Evolutionary conservation across 2,888 invertebrate genomes (phyloP).

Genomic region (Orthonychiurus folsomi): DNA sequence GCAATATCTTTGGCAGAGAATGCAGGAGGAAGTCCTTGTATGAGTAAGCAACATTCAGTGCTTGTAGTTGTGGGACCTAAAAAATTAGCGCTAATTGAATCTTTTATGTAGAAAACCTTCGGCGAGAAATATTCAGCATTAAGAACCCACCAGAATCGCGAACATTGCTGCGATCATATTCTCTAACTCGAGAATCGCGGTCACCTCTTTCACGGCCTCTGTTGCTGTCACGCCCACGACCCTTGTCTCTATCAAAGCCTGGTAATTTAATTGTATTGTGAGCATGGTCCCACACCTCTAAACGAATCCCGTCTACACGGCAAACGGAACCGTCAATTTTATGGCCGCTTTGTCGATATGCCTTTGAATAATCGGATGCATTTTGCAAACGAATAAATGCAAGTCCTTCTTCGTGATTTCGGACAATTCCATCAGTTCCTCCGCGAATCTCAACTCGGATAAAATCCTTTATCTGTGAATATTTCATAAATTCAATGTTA

Average conservation of each 20-base stretch:
- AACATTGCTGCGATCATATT: neutral
- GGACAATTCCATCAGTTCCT: conserved; percentile 29
- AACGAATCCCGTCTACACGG: conserved; percentile 28
- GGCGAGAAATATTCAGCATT: too few relatives aligned
- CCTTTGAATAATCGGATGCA: conserved; percentile 30
- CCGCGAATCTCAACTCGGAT: conserved; percentile 36
- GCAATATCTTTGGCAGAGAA: conserved; percentile 26
- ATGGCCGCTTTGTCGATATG: conserved; percentile 29
- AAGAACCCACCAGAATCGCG: neutral
- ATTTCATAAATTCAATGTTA: neutral
- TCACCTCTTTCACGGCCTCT: conserved; percentile 23
- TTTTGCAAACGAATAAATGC: conserved; percentile 33
- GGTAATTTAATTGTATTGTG: neutral
- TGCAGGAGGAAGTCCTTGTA: conserved; percentile 29
- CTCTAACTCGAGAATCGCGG: conserved; percentile 19
- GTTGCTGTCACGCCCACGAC: neutral
- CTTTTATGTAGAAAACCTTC: too few relatives aligned
- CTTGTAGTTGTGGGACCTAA: neutral
- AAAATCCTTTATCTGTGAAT: conserved; percentile 33
- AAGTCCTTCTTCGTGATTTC: conserved; percentile 35
- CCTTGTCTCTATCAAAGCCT: conserved; percentile 7
- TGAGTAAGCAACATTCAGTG: conserved; percentile 21
- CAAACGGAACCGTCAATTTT: conserved; percentile 28
- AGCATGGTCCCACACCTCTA: conserved; percentile 29
- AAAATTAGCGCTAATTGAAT: neutral